These are phyloP conservation scores for Drosophila sp. DNA, from an alignment of 1,140 invertebrate species.

Conservation along the genomic window DNA sequence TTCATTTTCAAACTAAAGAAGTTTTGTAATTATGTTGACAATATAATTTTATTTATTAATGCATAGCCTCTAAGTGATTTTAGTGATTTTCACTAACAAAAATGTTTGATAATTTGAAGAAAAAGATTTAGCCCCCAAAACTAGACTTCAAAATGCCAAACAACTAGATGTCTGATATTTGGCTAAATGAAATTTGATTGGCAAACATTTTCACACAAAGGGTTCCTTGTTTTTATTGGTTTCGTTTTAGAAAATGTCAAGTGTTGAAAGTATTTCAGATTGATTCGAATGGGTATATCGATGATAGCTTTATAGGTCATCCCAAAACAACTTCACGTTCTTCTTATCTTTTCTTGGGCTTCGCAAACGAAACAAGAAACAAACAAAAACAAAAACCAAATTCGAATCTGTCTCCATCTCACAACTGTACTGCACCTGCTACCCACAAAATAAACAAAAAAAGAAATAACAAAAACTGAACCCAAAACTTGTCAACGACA, in stretches of 20 bases:
- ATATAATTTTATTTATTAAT: too few species aligned
- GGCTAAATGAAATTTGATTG: background rate
- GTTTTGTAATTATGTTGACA: too few species aligned
- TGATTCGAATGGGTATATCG: background rate
- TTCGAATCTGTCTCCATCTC: slow-evolving; percentile 37
- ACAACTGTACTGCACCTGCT: slow-evolving; percentile 63
- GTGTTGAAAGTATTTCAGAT: background rate
- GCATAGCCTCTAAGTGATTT: too few species aligned
- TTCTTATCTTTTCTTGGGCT: background rate
- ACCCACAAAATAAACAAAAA: slow-evolving; percentile 32
- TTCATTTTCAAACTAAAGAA: too few species aligned
- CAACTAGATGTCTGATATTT: background rate
- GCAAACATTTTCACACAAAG: background rate
- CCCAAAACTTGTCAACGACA: slow-evolving; percentile 66
- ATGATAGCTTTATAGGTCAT: background rate
- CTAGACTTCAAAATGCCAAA: background rate
- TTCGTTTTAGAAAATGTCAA: background rate
- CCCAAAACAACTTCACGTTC: background rate
- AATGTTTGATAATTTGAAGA: too few species aligned
- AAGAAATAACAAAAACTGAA: slow-evolving; percentile 6
- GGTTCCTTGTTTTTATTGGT: too few species aligned
- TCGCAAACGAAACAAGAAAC: background rate
- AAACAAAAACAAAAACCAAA: background rate
- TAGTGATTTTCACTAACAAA: too few species aligned
- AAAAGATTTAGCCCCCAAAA: background rate